phyloP scores from a whole-genome alignment of 2,888 invertebrate genomes.

The Synergus gifuensis region DNA sequence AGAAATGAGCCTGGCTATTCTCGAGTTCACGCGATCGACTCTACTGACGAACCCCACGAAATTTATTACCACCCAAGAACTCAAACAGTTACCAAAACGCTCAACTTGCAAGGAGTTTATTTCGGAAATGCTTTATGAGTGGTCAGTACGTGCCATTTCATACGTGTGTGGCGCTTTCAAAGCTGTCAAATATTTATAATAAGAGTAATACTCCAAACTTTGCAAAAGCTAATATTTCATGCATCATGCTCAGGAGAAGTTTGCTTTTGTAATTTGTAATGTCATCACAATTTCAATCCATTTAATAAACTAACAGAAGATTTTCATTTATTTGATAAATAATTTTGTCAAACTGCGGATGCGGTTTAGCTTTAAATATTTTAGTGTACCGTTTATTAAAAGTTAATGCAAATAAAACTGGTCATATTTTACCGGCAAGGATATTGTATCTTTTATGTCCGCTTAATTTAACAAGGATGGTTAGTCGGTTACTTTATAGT shows the following conservation, averaged over 20 bases:
- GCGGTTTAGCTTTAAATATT: not conserved
- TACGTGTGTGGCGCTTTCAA: not conserved
- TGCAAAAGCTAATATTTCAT: not conserved
- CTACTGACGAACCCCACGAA: slow-evolving; percentile 34
- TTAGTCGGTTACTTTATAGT: not conserved
- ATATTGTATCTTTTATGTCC: slow-evolving; percentile 31
- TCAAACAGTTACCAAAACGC: slow-evolving; percentile 17
- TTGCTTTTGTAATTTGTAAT: too few species aligned
- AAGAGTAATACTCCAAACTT: not conserved
- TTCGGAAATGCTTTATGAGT: slow-evolving; percentile 27
- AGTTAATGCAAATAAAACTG: slow-evolving; percentile 13
- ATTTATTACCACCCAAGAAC: slow-evolving; percentile 30
- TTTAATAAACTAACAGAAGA: too few species aligned
- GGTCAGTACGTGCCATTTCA: not conserved
- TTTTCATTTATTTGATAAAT: too few species aligned
- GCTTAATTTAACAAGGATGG: slow-evolving; percentile 23
- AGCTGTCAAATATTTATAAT: slow-evolving; percentile 8
- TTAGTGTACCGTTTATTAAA: not conserved
- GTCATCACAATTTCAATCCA: too few species aligned
- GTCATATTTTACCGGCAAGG: not conserved
- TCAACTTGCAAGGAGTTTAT: slow-evolving; percentile 39
- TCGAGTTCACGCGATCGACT: slow-evolving; percentile 46
- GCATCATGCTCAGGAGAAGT: not conserved
- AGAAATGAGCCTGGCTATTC: slow-evolving; percentile 43
- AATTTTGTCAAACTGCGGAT: not conserved